Evolutionary conservation across 2,888 invertebrate genomes (phyloP).

Genomic region (Eremobia ochroleuca): DNA sequence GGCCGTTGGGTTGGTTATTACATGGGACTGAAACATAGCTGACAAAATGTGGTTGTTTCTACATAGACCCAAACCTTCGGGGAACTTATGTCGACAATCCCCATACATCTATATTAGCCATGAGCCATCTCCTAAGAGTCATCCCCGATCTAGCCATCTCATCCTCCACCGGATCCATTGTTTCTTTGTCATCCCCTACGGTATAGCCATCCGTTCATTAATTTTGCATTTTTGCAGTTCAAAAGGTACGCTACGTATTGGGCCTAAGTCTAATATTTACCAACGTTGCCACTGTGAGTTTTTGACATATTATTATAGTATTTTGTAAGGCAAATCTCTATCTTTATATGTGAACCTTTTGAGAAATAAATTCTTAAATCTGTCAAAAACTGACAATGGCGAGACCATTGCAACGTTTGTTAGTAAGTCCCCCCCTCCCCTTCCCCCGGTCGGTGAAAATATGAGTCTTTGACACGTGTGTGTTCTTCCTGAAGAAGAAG

Average conservation of each 20-base stretch:
- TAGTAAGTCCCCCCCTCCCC: neutral
- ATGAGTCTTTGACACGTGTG: neutral
- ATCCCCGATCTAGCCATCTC: neutral
- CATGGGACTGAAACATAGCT: neutral
- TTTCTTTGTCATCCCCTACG: neutral
- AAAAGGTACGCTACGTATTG: neutral
- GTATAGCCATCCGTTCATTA: neutral
- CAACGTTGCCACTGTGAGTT: neutral
- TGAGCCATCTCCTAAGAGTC: neutral
- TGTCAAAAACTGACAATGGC: neutral
- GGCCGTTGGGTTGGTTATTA: too few species aligned
- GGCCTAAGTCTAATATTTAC: neutral
- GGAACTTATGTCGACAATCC: neutral
- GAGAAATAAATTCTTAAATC: neutral
- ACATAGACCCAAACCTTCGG: neutral
- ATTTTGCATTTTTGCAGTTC: neutral
- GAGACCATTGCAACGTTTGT: neutral
- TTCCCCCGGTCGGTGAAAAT: neutral
- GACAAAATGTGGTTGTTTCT: neutral
- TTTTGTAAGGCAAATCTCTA: neutral
- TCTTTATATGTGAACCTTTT: neutral
- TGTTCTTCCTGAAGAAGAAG: neutral
- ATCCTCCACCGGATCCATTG: neutral
- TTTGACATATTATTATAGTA: too few species aligned
- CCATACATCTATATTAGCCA: neutral